Evolutionary conservation across 2,888 invertebrate genomes (phyloP).

Genomic region (Spatulosminthurus flaviceps): DNA sequence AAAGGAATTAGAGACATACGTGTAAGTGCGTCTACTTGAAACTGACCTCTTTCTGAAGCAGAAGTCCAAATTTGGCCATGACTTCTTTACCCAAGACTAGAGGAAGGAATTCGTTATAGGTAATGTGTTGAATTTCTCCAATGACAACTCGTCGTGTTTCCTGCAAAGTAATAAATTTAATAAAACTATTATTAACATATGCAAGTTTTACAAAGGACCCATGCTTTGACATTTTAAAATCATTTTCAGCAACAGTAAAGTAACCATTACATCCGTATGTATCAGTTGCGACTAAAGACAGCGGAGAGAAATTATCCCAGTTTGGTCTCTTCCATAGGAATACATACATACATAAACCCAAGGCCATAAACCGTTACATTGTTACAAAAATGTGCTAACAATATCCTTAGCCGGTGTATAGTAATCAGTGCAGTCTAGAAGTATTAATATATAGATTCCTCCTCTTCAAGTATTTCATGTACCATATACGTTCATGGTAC

Average conservation of each 20-base stretch:
- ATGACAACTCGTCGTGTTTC: constrained; percentile 85
- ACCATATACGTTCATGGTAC: no score
- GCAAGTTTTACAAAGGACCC: neutral
- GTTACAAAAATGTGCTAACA: no score
- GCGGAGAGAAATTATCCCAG: no score
- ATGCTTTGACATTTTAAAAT: neutral
- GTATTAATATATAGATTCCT: no score
- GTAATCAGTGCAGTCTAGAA: no score
- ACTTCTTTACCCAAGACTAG: constrained; percentile 88
- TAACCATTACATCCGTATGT: no score
- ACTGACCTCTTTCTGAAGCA: constrained; percentile 79
- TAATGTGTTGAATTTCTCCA: constrained; percentile 87
- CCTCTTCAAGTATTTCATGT: no score
- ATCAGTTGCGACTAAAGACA: no score
- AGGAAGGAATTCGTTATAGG: constrained; percentile 89
- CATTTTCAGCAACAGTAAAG: neutral
- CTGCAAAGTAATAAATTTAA: constrained; percentile 64
- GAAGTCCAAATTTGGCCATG: constrained; percentile 88
- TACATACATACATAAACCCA: no score
- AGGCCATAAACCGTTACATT: no score
- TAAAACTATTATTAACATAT: constrained; percentile 20
- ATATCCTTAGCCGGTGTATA: no score
- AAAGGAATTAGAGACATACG: neutral
- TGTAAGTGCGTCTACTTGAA: neutral
- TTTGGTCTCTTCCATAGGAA: no score